phyloP scores from a whole-genome alignment of 2,113 vertebrate species.

The Leptobrachium ailaonicum region DNA sequence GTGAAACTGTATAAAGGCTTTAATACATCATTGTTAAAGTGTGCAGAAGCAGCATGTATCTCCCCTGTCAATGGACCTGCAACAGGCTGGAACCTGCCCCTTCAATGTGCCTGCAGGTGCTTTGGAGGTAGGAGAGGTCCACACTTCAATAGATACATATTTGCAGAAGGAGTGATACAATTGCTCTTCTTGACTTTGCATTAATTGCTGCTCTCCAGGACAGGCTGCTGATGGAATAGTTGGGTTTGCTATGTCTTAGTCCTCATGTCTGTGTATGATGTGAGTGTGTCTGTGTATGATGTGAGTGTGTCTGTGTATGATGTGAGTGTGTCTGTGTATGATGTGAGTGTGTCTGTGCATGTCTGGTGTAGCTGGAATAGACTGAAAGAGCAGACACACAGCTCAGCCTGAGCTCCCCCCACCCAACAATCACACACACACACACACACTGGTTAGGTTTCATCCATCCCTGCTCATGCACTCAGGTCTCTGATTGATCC shows the following conservation, averaged over 20 bases:
- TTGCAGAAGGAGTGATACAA: neutral
- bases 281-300: neutral
- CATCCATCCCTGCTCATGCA: neutral
- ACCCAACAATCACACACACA: neutral
- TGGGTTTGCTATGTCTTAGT: neutral
- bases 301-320: neutral
- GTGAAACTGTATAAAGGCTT: neutral
- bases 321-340: neutral
- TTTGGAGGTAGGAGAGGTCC: neutral
- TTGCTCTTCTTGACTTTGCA: neutral
- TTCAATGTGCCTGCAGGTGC: neutral
- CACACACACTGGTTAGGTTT: neutral
- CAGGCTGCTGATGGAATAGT: neutral
- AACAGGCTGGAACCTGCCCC: neutral
- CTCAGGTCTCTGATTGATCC: conserved; percentile 10
- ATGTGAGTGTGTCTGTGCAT: neutral
- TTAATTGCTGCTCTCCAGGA: neutral
- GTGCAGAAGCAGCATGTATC: neutral
- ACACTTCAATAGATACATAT: neutral
- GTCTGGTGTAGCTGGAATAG: neutral
- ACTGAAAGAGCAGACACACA: neutral
- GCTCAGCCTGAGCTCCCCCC: neutral
- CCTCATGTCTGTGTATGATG: neutral
- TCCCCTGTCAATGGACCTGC: neutral
- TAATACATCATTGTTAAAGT: neutral